phyloP scores from a whole-genome alignment of 2,888 invertebrate species.

The Trichogramma evanescens region DNA sequence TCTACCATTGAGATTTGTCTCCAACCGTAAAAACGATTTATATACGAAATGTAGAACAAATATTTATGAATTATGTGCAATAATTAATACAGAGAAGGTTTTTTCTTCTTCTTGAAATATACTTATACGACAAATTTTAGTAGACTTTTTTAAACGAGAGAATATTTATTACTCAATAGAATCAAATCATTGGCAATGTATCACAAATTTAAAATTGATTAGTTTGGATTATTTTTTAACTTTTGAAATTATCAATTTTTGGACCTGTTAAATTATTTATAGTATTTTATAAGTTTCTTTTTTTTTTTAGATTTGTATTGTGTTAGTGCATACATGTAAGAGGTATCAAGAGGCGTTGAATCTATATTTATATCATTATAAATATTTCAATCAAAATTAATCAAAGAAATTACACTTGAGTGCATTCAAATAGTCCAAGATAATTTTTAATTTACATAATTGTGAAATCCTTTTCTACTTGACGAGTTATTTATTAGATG shows the following conservation, averaged over 20 bases:
- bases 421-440: too few species aligned
- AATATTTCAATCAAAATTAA: too few species aligned
- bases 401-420: too few species aligned
- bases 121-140: conserved; percentile 16
- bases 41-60: conserved; percentile 12
- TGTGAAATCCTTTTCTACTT: too few species aligned
- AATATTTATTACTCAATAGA: conserved; percentile 10
- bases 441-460: too few species aligned
- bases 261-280: background rate
- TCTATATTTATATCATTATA: too few species aligned
- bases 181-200: too few species aligned
- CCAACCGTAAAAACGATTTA: conserved; percentile 20
- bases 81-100: conserved; percentile 18
- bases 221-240: too few species aligned
- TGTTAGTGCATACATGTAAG: background rate
- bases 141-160: conserved; percentile 18
- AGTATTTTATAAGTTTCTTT: conserved; percentile 3
- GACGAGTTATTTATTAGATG: too few species aligned
- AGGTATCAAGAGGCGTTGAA: background rate
- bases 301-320: conserved; percentile 1
- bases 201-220: too few species aligned
- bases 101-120: conserved; percentile 21
- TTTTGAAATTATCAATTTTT: too few species aligned
- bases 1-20: conserved; percentile 19
- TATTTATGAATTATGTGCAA: conserved; percentile 22